phyloP scores from a whole-genome alignment of 2,888 invertebrate genomes.

The Smittia sp. region DNA sequence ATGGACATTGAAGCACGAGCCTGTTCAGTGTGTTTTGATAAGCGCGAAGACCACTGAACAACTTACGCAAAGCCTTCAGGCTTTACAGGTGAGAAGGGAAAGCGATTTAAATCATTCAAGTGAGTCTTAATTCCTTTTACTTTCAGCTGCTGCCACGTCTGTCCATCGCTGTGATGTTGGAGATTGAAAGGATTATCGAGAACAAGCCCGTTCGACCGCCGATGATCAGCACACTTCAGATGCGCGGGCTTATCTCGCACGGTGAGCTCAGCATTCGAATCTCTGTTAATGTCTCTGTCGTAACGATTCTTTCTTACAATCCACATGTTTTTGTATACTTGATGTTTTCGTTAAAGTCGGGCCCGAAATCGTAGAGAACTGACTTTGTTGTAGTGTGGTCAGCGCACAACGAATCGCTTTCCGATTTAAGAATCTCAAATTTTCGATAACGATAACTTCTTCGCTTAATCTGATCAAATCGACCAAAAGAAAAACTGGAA shows the following conservation, averaged over 20 bases:
- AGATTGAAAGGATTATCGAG: slow-evolving; percentile 86
- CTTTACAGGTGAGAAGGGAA: slow-evolving; percentile 75
- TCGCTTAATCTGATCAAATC: slow-evolving; percentile 23
- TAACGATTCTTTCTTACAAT: slow-evolving; percentile 21
- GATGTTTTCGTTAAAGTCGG: slow-evolving; percentile 32
- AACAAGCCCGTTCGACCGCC: slow-evolving; percentile 91
- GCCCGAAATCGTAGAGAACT: slow-evolving; percentile 37
- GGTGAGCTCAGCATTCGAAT: slow-evolving; percentile 18
- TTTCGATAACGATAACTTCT: slow-evolving; percentile 32
- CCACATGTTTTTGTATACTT: slow-evolving; percentile 20
- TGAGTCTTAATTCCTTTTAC: not conserved
- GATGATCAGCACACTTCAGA: slow-evolving; percentile 85
- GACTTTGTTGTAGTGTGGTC: slow-evolving; percentile 40
- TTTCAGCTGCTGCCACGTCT: slow-evolving; percentile 84
- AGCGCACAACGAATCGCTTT: slow-evolving; percentile 37
- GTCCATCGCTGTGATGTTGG: slow-evolving; percentile 80
- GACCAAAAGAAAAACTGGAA: slow-evolving; percentile 8
- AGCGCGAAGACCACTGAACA: slow-evolving; percentile 91
- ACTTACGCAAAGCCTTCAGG: slow-evolving; percentile 89
- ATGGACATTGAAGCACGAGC: slow-evolving; percentile 95
- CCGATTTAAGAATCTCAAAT: slow-evolving; percentile 28
- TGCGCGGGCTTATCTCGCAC: slow-evolving; percentile 54
- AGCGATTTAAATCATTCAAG: slow-evolving; percentile 1
- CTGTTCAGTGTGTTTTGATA: slow-evolving; percentile 88
- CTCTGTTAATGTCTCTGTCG: not conserved